Evolutionary conservation across 2,113 vertebrate species (phyloP).

Genomic region (Vireo altiloquus): DNA sequence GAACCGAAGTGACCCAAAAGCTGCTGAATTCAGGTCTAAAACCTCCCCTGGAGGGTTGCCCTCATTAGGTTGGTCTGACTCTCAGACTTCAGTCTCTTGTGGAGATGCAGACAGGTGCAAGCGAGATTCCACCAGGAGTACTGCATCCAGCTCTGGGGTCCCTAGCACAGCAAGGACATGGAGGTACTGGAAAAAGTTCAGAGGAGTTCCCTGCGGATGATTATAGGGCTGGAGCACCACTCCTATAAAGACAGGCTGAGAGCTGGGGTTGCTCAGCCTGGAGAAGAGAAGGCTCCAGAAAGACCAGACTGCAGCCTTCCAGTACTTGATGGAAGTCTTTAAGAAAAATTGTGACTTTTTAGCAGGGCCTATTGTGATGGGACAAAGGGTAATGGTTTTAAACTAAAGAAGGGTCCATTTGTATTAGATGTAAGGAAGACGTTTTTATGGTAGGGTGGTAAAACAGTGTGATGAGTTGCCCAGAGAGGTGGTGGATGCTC

Average conservation of each 20-base stretch:
- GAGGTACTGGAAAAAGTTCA: not conserved
- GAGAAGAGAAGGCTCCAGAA: not conserved
- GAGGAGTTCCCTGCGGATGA: not conserved
- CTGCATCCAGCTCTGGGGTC: not conserved
- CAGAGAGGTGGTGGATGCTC: not conserved
- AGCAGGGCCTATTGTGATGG: not conserved
- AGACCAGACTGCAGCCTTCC: not conserved
- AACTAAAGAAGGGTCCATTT: not conserved
- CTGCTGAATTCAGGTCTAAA: not conserved
- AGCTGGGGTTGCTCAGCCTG: not conserved
- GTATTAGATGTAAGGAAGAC: not conserved
- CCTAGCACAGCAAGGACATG: not conserved
- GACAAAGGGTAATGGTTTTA: not conserved
- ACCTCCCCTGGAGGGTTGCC: not conserved
- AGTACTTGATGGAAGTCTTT: not conserved
- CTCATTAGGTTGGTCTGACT: not conserved
- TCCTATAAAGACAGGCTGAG: not conserved
- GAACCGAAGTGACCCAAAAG: not conserved
- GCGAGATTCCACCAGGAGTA: not conserved
- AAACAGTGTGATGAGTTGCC: not conserved
- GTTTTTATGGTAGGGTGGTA: not conserved
- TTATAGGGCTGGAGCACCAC: not conserved
- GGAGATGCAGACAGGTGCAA: not conserved
- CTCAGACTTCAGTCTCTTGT: not conserved
- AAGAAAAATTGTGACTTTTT: not conserved